phyloP scores from a whole-genome alignment of 2,113 vertebrate genomes.

The Amphiprion ocellaris region DNA sequence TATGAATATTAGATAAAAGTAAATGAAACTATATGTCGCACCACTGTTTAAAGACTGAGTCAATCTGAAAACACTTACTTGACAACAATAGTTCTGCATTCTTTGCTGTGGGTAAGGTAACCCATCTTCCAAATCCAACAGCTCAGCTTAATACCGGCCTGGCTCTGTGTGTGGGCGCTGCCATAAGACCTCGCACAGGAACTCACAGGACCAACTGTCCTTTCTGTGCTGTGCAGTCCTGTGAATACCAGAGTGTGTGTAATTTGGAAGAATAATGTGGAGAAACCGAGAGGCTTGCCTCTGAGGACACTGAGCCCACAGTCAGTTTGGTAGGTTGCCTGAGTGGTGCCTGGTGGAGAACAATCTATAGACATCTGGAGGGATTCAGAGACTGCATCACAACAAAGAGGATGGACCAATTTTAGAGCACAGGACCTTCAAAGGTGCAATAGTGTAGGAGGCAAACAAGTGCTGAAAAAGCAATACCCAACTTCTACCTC shows the following conservation, averaged over 20 bases:
- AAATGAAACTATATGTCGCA: background rate
- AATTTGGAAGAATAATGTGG: constrained; percentile 63
- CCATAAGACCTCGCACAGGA: constrained; percentile 56
- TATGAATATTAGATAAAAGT: too few relatives aligned
- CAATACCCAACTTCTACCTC: constrained; percentile 48
- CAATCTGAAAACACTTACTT: constrained; percentile 18
- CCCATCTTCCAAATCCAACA: constrained; percentile 26
- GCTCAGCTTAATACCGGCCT: constrained; percentile 12
- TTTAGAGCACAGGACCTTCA: constrained; percentile 65
- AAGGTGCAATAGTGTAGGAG: constrained; percentile 74
- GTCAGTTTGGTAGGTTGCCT: constrained; percentile 56
- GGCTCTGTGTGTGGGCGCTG: constrained; percentile 58
- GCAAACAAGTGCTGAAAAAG: constrained; percentile 63
- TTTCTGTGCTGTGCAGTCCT: constrained; percentile 61
- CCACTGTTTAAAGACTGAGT: background rate
- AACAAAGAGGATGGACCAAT: constrained; percentile 56
- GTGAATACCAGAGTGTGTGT: constrained; percentile 63
- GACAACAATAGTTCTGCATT: background rate
- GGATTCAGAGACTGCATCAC: constrained; percentile 54
- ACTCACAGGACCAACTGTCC: constrained; percentile 63
- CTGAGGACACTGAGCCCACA: constrained; percentile 61
- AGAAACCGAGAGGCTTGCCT: constrained; percentile 58
- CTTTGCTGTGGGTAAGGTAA: constrained; percentile 5
- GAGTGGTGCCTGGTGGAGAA: constrained; percentile 41
- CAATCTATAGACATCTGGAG: constrained; percentile 64